Percentiles rank a stretch among this genome's conserved stretches.
Evolutionary conservation across 2,888 invertebrate species (phyloP).

Genomic region (Microctonus brassicae): DNA sequence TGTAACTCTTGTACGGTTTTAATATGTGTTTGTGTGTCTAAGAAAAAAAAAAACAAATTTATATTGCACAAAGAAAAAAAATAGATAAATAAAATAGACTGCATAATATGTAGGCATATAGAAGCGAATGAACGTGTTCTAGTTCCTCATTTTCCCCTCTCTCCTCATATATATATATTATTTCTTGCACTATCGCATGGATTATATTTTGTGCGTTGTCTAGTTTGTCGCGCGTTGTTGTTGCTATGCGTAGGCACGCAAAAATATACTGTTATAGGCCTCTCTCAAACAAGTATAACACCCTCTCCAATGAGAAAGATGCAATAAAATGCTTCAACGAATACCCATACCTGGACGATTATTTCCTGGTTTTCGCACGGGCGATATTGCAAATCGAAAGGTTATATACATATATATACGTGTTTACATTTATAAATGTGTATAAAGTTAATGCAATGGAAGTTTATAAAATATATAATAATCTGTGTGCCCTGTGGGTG

Average conservation of each 20-base stretch:
- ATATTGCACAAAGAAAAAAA: too few species aligned
- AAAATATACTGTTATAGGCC: constrained; percentile 12
- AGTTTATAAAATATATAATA: constrained; percentile 21
- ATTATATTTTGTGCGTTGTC: background rate
- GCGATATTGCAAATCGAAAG: background rate
- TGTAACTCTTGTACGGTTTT: too few species aligned
- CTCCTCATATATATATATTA: background rate
- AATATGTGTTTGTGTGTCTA: too few species aligned
- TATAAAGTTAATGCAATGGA: background rate
- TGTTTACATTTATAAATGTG: too few species aligned
- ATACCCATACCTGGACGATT: constrained; percentile 3
- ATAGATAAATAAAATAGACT: too few species aligned
- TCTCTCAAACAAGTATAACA: constrained; percentile 16
- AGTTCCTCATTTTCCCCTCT: background rate
- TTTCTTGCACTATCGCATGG: background rate
- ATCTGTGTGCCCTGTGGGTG: constrained; percentile 16
- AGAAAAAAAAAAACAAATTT: too few species aligned
- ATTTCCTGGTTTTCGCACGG: constrained; percentile 21
- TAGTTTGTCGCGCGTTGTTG: background rate
- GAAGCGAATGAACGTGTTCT: too few species aligned
- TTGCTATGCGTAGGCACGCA: constrained; percentile 14
- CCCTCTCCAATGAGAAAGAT: background rate
- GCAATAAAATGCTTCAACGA: constrained; percentile 23
- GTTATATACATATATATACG: background rate
- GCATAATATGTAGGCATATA: too few species aligned